A percentile compares a stretch with the other conserved stretches of the same genome.
phyloP scores from a whole-genome alignment of 2,888 invertebrate species.

The Eristalinus sepulchralis region DNA sequence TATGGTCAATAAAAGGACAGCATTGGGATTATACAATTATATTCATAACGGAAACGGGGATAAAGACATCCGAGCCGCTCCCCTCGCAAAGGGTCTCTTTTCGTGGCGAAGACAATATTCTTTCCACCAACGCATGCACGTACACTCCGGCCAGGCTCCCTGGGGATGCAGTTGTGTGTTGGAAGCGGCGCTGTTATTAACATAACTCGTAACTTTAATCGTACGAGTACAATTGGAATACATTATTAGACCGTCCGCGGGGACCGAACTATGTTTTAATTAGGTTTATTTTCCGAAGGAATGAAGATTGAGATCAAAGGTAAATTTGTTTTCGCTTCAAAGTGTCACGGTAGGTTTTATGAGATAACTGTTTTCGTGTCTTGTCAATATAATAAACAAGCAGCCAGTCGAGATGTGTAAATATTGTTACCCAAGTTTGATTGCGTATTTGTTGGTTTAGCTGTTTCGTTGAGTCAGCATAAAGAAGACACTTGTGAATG shows the following conservation, averaged over 20 bases:
- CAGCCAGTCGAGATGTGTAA: neutral
- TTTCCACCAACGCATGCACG: neutral
- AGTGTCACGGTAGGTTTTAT: neutral
- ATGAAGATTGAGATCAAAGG: conserved; percentile 36
- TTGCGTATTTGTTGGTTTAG: no score
- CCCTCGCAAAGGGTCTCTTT: neutral
- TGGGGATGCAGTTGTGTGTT: conserved; percentile 16
- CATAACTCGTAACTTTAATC: conserved; percentile 31
- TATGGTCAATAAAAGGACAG: conserved; percentile 14
- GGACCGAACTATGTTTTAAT: conserved; percentile 41
- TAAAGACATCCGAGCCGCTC: neutral
- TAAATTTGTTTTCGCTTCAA: conserved; percentile 15
- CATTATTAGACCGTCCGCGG: conserved; percentile 37
- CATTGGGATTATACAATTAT: conserved; percentile 20
- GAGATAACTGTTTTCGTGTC: neutral
- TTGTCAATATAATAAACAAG: neutral
- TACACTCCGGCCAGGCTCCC: neutral
- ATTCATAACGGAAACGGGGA: neutral
- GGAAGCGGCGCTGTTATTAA: neutral
- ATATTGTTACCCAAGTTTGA: neutral
- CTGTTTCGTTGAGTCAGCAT: no score
- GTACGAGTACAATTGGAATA: conserved; percentile 52
- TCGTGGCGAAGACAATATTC: neutral
- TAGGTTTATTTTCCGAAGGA: conserved; percentile 27
- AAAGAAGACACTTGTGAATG: no score